A percentile compares a stretch with the other conserved stretches of the same genome.
phyloP scores from a whole-genome alignment of 1,140 invertebrate species.

The Monochamus saltuarius region DNA sequence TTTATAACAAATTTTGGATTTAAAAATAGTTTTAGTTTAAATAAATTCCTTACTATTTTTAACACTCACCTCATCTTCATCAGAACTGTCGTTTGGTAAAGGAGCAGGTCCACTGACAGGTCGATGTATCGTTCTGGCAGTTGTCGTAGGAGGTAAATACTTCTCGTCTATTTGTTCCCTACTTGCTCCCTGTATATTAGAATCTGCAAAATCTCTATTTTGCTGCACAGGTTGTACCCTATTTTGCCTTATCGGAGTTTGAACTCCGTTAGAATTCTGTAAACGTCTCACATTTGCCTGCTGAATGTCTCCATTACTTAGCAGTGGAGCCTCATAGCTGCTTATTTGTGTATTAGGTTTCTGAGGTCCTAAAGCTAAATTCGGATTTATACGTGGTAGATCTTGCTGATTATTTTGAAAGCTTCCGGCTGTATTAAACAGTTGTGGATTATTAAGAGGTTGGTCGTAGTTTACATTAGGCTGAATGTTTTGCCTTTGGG shows the following conservation, averaged over 20 bases:
- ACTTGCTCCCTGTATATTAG: not conserved
- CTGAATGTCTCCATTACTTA: conserved; percentile 1
- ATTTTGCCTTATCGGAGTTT: not conserved
- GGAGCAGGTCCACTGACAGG: not conserved
- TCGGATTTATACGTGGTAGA: not conserved
- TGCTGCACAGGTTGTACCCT: not conserved
- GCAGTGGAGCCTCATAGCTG: not conserved
- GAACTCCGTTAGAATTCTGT: not conserved
- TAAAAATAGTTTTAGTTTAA: no score
- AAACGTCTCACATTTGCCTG: conserved; percentile 6
- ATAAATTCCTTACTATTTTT: not conserved
- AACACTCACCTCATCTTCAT: not conserved
- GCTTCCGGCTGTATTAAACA: not conserved
- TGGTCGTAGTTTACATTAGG: not conserved
- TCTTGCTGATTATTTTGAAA: not conserved
- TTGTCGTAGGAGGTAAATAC: conserved; percentile 3
- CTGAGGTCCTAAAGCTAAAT: not conserved
- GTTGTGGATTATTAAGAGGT: not conserved
- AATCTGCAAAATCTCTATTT: not conserved
- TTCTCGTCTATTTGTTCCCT: not conserved
- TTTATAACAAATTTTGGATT: no score
- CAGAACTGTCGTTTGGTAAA: not conserved
- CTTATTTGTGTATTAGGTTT: not conserved
- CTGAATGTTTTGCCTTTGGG: not conserved
- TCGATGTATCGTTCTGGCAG: not conserved